Conservation (phyloP, 2,888 invertebrate genomes). For the Euclidia mi region DNA sequence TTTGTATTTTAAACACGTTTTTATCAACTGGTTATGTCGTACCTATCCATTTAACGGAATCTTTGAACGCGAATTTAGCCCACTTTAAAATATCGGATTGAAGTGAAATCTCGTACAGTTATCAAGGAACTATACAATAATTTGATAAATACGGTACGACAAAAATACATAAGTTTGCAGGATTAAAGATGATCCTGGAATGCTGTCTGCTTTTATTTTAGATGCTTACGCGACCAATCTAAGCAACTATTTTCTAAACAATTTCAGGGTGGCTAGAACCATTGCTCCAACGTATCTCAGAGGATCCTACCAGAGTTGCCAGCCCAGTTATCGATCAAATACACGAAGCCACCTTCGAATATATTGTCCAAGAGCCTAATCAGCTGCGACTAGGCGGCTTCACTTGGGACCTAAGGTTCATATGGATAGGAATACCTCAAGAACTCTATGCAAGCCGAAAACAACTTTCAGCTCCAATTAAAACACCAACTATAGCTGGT, state of each 20-base stretch:
- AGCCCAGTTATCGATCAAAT: slow-evolving; percentile 98
- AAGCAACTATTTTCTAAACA: slow-evolving; percentile 1
- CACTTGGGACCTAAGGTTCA: slow-evolving; percentile 97
- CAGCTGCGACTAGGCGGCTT: slow-evolving; percentile 96
- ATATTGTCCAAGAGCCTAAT: slow-evolving; percentile 93
- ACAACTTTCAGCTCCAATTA: slow-evolving; percentile 95
- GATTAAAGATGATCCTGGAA: too few species aligned
- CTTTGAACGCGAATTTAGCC: too few species aligned
- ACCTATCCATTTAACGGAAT: too few species aligned
- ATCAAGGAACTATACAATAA: too few species aligned
- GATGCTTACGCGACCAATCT: neutral
- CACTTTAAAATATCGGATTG: too few species aligned
- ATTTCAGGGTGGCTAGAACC: slow-evolving; percentile 96
- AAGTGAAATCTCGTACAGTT: too few species aligned
- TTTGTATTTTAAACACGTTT: too few species aligned
- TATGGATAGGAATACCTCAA: slow-evolving; percentile 98
- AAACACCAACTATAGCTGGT: slow-evolving; percentile 99
- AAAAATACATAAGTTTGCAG: too few species aligned
- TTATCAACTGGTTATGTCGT: too few species aligned
- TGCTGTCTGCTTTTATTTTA: neutral
- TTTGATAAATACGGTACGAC: too few species aligned
- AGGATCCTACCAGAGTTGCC: slow-evolving; percentile 94
- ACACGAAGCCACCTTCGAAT: slow-evolving; percentile 96
- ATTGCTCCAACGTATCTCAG: slow-evolving; percentile 94
- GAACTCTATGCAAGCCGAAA: slow-evolving; percentile 93